Conservation (phyloP, 1,140 invertebrate species). For the Calycopis cecrops region DNA sequence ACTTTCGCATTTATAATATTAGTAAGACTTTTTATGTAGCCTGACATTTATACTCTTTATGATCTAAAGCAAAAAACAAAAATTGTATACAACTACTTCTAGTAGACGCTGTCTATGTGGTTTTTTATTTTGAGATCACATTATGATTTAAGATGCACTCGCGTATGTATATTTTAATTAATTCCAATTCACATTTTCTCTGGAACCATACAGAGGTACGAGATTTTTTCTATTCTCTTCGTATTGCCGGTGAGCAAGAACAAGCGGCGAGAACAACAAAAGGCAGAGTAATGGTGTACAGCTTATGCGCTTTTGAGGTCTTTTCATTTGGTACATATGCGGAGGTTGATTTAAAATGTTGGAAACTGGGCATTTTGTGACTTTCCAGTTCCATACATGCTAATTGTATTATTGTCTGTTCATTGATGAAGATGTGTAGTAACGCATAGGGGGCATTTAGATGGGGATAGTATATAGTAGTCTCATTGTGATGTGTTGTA, state of each 20-base stretch:
- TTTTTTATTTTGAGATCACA: neutral
- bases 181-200: neutral
- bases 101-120: no score
- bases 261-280: slow-evolving; percentile 22
- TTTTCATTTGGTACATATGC: neutral
- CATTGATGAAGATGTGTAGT: no score
- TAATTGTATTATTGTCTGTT: neutral
- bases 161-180: slow-evolving; percentile 5
- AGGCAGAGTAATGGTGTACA: slow-evolving; percentile 15
- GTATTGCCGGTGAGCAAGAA: slow-evolving; percentile 3
- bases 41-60: no score
- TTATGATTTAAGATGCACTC: neutral
- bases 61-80: no score
- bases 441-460: no score
- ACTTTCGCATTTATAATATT: no score
- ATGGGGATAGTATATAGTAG: no score
- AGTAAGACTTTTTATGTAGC: no score
- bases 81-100: neutral
- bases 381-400: no score
- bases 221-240: neutral
- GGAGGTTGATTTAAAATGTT: neutral
- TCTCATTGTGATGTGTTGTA: no score
- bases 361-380: neutral
- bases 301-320: neutral
- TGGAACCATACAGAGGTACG: neutral